Percentiles rank a stretch among this genome's conserved stretches.
Evolutionary conservation across 2,797 vertebrate species (phyloP).

Genomic region (Amblyopsis hoosieri): DNA sequence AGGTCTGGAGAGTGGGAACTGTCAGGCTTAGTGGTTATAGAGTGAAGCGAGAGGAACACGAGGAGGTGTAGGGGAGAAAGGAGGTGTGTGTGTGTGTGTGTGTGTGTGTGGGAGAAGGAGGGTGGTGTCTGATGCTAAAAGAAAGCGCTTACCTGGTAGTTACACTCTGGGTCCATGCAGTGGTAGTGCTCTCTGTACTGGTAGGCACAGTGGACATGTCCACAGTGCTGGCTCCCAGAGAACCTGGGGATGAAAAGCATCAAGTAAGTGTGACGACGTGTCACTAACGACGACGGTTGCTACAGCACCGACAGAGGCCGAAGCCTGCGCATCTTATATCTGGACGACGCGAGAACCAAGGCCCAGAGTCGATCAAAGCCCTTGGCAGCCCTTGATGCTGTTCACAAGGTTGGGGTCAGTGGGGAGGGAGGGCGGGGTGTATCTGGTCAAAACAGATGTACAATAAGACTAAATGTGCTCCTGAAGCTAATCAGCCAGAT

Average conservation of each 20-base stretch:
- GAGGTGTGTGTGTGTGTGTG: too few relatives aligned
- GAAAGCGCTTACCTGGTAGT: constrained; percentile 92
- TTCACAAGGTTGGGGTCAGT: background rate
- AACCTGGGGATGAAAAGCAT: constrained; percentile 80
- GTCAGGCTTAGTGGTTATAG: background rate
- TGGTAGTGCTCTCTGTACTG: constrained; percentile 99
- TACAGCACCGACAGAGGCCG: too few relatives aligned
- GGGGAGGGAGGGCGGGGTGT: background rate
- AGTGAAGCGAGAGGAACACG: background rate
- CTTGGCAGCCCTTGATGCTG: background rate
- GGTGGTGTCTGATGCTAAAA: constrained; percentile 37
- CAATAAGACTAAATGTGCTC: constrained; percentile 24
- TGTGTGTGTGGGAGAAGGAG: constrained; percentile 3
- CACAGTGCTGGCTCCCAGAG: constrained; percentile 98
- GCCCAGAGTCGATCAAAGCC: constrained; percentile 8
- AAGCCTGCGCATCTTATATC: too few relatives aligned
- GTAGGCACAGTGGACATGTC: constrained; percentile 98
- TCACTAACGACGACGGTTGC: too few relatives aligned
- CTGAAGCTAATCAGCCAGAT: background rate
- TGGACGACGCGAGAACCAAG: too few relatives aligned
- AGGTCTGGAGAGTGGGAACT: background rate
- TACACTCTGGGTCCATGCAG: constrained; percentile 99
- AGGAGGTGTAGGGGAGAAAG: too few relatives aligned
- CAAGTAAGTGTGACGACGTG: background rate
- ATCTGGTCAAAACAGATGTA: constrained; percentile 2